phyloP scores from a whole-genome alignment of 2,113 vertebrate genomes.

The Cranoglanis bouderius region DNA sequence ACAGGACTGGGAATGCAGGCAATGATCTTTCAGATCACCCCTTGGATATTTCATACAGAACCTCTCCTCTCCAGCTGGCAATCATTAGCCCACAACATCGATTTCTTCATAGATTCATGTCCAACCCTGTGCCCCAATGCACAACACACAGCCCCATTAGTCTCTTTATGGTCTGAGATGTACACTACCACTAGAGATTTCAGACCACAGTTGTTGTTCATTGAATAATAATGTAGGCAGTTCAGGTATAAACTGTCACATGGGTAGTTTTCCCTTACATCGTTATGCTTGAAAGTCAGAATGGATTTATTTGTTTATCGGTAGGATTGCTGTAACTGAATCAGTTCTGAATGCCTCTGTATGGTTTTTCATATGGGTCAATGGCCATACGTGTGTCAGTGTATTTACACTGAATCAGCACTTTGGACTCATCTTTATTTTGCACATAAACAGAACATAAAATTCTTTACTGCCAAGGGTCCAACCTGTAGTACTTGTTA shows the following conservation, averaged over 20 bases:
- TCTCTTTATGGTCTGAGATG: not conserved
- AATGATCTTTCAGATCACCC: not conserved
- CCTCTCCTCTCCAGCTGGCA: not conserved
- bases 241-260: not conserved
- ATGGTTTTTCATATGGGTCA: not conserved
- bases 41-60: not conserved
- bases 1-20: not conserved
- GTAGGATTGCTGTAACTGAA: not conserved
- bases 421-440: not conserved
- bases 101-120: conserved; percentile 12
- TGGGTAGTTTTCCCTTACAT: not conserved
- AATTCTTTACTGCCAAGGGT: not conserved
- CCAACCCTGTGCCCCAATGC: not conserved
- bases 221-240: not conserved
- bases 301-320: not conserved
- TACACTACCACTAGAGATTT: not conserved
- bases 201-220: not conserved
- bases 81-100: conserved; percentile 48
- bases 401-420: conserved; percentile 5
- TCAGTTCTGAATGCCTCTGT: not conserved
- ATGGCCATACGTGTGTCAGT: not conserved
- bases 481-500: not conserved
- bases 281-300: not conserved
- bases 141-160: not conserved
- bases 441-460: not conserved